Evolutionary conservation across 2,888 invertebrate species (phyloP).

Genomic region (Acanthosepion pharaonis): DNA sequence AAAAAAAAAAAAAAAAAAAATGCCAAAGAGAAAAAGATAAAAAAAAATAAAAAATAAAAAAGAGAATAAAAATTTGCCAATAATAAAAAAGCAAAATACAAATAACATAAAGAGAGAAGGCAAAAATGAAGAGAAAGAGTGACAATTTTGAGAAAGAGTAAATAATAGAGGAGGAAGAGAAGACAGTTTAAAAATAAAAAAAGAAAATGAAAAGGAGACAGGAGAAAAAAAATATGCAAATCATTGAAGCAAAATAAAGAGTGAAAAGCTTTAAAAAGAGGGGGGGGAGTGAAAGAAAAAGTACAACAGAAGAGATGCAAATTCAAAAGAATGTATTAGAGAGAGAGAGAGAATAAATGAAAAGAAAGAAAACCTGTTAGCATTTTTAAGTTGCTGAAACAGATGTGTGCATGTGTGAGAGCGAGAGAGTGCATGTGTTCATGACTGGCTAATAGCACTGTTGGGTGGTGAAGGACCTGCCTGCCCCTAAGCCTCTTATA

Average conservation of each 20-base stretch:
- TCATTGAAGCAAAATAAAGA: too few species aligned
- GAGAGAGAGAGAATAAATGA: neutral
- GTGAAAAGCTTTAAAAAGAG: neutral
- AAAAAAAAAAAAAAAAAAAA: neutral
- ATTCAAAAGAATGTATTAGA: neutral
- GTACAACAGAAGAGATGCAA: too few species aligned
- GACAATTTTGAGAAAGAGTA: neutral
- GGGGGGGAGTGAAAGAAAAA: neutral
- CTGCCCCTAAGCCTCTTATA: slow-evolving; percentile 13
- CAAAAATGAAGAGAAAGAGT: too few species aligned
- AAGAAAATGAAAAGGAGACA: neutral
- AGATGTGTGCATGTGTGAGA: neutral
- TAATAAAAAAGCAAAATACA: too few species aligned
- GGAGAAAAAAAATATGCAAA: neutral
- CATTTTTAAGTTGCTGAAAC: neutral
- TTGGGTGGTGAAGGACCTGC: neutral
- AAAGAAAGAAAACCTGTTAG: neutral
- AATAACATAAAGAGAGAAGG: too few species aligned
- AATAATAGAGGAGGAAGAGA: neutral
- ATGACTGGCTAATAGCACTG: neutral
- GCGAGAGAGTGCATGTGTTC: neutral
- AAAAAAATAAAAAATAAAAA: too few species aligned
- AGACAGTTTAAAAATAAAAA: too few species aligned
- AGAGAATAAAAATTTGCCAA: too few species aligned
- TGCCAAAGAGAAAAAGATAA: neutral